Evolutionary conservation across 2,113 vertebrate species (phyloP).

Genomic region (Rhodinocichla rosea): DNA sequence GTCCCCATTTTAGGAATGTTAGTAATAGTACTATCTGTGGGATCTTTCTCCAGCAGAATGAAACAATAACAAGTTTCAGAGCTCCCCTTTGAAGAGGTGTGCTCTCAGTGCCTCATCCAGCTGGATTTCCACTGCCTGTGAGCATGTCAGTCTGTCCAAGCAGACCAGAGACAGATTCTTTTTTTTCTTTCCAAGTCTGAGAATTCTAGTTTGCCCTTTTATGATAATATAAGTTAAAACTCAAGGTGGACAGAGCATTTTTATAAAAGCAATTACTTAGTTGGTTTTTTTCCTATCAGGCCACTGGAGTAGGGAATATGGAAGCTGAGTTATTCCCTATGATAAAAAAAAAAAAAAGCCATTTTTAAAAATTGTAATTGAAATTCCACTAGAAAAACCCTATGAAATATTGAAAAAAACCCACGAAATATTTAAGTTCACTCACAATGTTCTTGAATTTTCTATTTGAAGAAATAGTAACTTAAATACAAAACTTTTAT

Average conservation of each 20-base stretch:
- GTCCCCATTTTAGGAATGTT: background rate
- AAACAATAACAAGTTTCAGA: background rate
- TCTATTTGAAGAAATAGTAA: background rate
- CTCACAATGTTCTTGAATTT: background rate
- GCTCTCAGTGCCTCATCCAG: background rate
- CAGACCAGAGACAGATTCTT: background rate
- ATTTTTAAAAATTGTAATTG: background rate
- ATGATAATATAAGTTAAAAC: background rate
- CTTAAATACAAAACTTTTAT: background rate
- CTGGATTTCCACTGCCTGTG: background rate
- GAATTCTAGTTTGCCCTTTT: background rate
- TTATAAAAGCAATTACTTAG: background rate
- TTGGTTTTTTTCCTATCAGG: background rate
- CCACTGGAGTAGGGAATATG: background rate
- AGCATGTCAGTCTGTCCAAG: background rate
- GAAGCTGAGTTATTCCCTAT: background rate
- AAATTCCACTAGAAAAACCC: background rate
- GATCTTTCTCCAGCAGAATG: background rate
- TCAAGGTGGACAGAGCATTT: background rate
- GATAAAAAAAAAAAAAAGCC: background rate
- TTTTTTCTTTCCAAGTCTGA: background rate
- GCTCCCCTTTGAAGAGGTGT: background rate
- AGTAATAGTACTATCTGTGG: background rate
- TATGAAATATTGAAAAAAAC: background rate
- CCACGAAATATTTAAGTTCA: background rate